Evolutionary conservation across 92 coral and sea anemone genomes (phyloP).

Genomic region (Parazoanthus swiftii): DNA sequence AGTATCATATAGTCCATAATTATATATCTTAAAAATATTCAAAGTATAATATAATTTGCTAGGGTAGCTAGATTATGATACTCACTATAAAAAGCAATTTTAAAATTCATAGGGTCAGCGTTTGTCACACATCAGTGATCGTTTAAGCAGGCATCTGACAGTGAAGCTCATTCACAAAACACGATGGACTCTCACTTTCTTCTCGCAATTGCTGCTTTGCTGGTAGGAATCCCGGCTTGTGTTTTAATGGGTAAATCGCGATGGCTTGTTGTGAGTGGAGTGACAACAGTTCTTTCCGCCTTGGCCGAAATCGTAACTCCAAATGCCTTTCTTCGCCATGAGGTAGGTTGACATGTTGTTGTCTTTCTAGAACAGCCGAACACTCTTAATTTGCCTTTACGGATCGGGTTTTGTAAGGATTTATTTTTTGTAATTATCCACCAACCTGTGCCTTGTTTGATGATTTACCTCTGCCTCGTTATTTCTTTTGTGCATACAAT

Average conservation of each 20-base stretch:
- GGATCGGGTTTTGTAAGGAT: background rate
- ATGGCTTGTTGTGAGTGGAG: slow-evolving; percentile 15
- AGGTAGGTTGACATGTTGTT: background rate
- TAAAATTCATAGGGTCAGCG: too few relatives aligned
- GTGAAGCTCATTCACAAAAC: background rate
- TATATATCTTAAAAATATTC: too few relatives aligned
- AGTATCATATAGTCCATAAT: too few relatives aligned
- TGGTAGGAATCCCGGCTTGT: slow-evolving; percentile 1
- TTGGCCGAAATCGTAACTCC: background rate
- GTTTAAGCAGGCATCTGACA: background rate
- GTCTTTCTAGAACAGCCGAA: background rate
- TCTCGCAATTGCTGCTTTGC: background rate
- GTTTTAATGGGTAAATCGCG: slow-evolving; percentile 7
- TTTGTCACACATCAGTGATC: background rate
- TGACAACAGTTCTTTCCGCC: slow-evolving; percentile 14
- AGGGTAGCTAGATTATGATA: too few relatives aligned
- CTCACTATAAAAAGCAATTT: too few relatives aligned
- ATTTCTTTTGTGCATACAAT: too few relatives aligned
- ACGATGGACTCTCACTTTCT: slow-evolving; percentile 1
- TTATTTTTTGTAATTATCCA: background rate
- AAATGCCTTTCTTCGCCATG: background rate
- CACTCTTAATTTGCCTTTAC: too few relatives aligned
- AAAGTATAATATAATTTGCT: too few relatives aligned
- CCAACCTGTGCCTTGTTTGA: background rate
- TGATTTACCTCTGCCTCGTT: background rate